Evolutionary conservation across 1,140 invertebrate genomes (phyloP).

Genomic region (Prorops nasuta): DNA sequence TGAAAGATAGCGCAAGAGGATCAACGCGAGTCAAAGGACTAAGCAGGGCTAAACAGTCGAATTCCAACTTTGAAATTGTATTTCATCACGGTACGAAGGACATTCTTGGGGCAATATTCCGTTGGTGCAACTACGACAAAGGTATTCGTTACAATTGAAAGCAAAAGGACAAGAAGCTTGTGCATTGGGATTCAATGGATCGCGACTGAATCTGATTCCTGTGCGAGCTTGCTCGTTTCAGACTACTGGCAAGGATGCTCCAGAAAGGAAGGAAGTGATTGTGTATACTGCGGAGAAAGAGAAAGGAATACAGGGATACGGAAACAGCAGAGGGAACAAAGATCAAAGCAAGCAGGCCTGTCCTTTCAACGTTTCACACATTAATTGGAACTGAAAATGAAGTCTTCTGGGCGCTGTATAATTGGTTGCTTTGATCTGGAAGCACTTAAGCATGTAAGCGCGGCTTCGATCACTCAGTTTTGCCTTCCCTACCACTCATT

Average conservation of each 20-base stretch:
- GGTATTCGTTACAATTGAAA: too few relatives aligned
- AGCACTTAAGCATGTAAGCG: neutral
- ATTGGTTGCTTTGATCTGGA: constrained; percentile 16
- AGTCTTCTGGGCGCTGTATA: constrained; percentile 12
- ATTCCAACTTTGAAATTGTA: too few relatives aligned
- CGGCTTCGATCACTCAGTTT: neutral
- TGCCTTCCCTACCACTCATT: neutral
- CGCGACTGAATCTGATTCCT: constrained; percentile 14
- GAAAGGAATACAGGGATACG: neutral
- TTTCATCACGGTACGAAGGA: too few relatives aligned
- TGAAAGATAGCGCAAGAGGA: too few relatives aligned
- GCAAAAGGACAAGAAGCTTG: too few relatives aligned
- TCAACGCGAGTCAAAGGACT: too few relatives aligned
- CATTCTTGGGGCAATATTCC: too few relatives aligned
- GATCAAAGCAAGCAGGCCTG: constrained; percentile 18
- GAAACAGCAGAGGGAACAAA: too few relatives aligned
- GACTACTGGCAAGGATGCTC: constrained; percentile 13
- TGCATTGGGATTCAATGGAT: constrained; percentile 16
- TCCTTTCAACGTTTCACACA: neutral
- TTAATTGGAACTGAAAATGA: constrained; percentile 24
- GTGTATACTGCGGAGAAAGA: neutral
- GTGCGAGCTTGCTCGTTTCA: constrained; percentile 3
- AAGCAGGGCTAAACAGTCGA: too few relatives aligned
- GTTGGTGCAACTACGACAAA: too few relatives aligned
- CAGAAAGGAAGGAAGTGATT: constrained; percentile 1